These are phyloP conservation scores for Melospiza georgiana DNA, from an alignment of 2,113 vertebrate species.

Conservation along the genomic window DNA sequence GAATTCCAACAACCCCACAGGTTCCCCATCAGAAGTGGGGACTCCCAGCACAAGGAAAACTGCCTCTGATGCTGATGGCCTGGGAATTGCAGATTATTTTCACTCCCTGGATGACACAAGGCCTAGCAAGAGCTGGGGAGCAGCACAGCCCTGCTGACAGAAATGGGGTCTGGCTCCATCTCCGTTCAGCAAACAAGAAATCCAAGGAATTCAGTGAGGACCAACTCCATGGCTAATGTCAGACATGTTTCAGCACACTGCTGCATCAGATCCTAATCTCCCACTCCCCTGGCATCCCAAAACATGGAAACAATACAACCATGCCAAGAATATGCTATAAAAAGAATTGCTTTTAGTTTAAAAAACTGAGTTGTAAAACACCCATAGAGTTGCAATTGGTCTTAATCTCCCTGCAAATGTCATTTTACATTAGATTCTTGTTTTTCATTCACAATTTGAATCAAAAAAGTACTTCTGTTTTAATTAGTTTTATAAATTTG, in stretches of 20 bases:
- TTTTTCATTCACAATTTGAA: background rate
- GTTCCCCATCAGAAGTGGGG: background rate
- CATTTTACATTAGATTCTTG: background rate
- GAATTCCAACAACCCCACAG: background rate
- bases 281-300: background rate
- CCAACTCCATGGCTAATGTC: background rate
- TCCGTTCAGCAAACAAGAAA: background rate
- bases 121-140: background rate
- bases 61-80: background rate
- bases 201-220: background rate
- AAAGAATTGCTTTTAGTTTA: background rate
- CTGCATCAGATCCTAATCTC: background rate
- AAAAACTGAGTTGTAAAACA: background rate
- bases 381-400: background rate
- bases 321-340: background rate
- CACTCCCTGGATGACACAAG: background rate
- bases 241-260: background rate
- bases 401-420: background rate
- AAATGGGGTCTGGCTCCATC: background rate
- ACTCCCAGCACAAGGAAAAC: background rate
- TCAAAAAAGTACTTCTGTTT: slow-evolving; percentile 40
- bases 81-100: background rate
- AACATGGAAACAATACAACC: background rate
- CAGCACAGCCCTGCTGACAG: background rate
- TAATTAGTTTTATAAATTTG: slow-evolving; percentile 64